phyloP scores from a whole-genome alignment of 1,140 invertebrate genomes.

The Listronotus oregonensis region DNA sequence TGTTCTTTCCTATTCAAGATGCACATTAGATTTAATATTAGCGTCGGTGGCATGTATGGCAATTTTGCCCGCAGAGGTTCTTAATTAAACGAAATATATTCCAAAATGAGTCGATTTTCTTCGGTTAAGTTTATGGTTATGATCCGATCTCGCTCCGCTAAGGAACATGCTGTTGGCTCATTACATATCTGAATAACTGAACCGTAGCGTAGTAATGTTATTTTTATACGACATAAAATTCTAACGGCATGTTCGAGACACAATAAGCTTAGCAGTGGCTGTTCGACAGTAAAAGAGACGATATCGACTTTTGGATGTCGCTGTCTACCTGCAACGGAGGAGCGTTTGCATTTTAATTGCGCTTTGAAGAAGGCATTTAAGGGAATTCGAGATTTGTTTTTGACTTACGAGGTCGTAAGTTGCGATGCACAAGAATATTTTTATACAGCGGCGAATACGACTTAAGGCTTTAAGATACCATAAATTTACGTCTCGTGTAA shows the following conservation, averaged over 20 bases:
- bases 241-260: slow-evolving; percentile 51
- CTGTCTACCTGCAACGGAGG: slow-evolving; percentile 15
- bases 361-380: not conserved
- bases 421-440: too few species aligned
- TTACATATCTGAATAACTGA: slow-evolving; percentile 52
- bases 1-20: slow-evolving; percentile 26
- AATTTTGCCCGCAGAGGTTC: slow-evolving; percentile 35
- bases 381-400: not conserved
- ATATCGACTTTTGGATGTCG: slow-evolving; percentile 28
- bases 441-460: too few species aligned
- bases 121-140: slow-evolving; percentile 48
- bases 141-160: slow-evolving; percentile 41
- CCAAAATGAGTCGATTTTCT: slow-evolving; percentile 46
- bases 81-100: slow-evolving; percentile 48
- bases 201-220: slow-evolving; percentile 49
- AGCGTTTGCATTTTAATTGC: slow-evolving; percentile 12
- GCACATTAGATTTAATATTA: slow-evolving; percentile 35
- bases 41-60: slow-evolving; percentile 25
- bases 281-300: slow-evolving; percentile 23
- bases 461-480: too few species aligned
- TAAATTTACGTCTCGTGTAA: too few species aligned
- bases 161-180: slow-evolving; percentile 49
- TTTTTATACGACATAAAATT: slow-evolving; percentile 52
- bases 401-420: not conserved
- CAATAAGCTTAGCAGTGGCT: slow-evolving; percentile 38